These are phyloP conservation scores for Sarcophaga bullata DNA, from an alignment of 1,140 invertebrate genomes.

Conservation along the genomic window DNA sequence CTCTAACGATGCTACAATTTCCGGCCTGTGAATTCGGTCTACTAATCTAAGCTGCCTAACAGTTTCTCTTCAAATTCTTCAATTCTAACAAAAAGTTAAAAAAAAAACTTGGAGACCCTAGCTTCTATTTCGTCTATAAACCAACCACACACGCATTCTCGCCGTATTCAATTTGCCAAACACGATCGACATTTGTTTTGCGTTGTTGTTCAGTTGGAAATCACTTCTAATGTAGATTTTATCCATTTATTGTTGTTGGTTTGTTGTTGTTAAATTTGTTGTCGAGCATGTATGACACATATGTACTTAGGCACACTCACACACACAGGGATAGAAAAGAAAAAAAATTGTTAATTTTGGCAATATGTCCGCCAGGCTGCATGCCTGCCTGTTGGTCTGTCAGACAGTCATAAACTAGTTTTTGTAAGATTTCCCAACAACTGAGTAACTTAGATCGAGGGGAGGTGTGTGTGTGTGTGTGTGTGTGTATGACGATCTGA, in stretches of 20 bases:
- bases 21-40: no score
- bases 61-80: no score
- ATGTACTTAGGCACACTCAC: not conserved
- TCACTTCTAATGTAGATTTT: not conserved
- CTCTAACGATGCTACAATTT: no score
- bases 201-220: not conserved
- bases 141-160: constrained; percentile 12
- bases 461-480: no score
- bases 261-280: not conserved
- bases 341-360: not conserved
- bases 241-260: not conserved
- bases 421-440: not conserved
- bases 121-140: not conserved
- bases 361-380: not conserved
- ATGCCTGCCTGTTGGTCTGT: not conserved
- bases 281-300: not conserved
- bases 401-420: constrained; percentile 9
- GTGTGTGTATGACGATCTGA: no score
- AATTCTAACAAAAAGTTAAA: no score
- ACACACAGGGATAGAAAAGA: not conserved
- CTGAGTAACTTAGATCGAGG: no score
- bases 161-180: not conserved
- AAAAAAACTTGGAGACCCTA: not conserved
- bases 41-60: no score
- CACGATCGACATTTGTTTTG: not conserved